A percentile compares a stretch with the other conserved stretches of the same genome.
Evolutionary conservation across 2,113 vertebrate species (phyloP).

Genomic region (Odontesthes bonariensis): DNA sequence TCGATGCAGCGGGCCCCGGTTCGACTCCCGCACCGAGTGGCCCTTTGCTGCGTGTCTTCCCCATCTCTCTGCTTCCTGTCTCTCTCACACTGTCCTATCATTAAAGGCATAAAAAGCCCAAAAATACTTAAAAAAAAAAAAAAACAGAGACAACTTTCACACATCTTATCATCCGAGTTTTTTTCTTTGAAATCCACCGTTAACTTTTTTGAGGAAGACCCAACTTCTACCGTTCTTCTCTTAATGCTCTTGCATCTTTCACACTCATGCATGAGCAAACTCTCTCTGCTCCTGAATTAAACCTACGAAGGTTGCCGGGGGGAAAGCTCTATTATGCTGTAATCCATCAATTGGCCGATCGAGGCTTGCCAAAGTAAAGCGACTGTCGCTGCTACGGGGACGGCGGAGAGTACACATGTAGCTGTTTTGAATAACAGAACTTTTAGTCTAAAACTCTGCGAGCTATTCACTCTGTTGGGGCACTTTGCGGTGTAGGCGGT

Average conservation of each 20-base stretch:
- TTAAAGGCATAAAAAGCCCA: no score
- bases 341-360: slow-evolving; percentile 46
- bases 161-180: no score
- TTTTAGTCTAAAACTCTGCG: slow-evolving; percentile 1
- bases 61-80: no score
- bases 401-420: slow-evolving; percentile 11
- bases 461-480: slow-evolving; percentile 3
- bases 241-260: background rate
- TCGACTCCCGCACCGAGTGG: no score
- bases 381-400: background rate
- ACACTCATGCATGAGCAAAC: slow-evolving; percentile 2
- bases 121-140: no score
- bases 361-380: slow-evolving; percentile 34
- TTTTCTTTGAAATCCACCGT: background rate
- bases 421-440: slow-evolving; percentile 20
- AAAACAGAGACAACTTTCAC: no score
- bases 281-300: slow-evolving; percentile 37
- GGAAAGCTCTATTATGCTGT: slow-evolving; percentile 23
- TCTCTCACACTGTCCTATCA: no score
- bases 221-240: background rate
- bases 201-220: no score
- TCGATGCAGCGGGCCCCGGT: no score
- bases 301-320: slow-evolving; percentile 27
- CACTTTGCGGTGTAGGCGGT: background rate
- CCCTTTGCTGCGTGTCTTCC: no score